Evolutionary conservation across 2,888 invertebrate genomes (phyloP), one percentile per base, ranked within the genome.

Genomic region (Conchocele bisecta): DNA sequence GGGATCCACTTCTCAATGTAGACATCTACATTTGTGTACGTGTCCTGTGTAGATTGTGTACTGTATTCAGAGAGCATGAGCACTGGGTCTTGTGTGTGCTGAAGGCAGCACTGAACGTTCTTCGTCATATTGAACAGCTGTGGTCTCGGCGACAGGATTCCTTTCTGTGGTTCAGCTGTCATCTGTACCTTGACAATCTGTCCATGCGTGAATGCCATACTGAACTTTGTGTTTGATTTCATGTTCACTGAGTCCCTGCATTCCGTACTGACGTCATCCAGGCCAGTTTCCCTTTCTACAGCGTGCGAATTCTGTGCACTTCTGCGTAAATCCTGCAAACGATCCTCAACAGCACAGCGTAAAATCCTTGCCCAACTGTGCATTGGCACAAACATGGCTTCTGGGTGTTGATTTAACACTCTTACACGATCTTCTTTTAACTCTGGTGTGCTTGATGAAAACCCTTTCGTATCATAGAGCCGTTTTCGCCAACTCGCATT

Each of bases 1-100:
- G 83, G 83, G 31, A 79, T 29, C 85, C 85, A 84, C 22, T 64
- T 70, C 11, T 66, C 63, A 1, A 79, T 24, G 54, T 83, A 83
- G 3, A 67, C 44, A 11, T 53, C 44, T 1, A 69, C 44, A 26
- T 35, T 48, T 0, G 46, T 22, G 44, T 80, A 81, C 11, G 20
- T 26, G 9, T 61, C 46, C 15, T 61, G 60, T n/a, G 82, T 72
- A 15, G 70, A 53, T 9, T 42, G 51, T 15, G 76, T 77, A n/a
- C 79, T 67, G 58, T 78, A 81, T n/a, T 60, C 60, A n/a, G 67
- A 56, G 9, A 85, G 59, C 24, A 67, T 51, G 42, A 64, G 60
- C 0, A 82, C 75, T 29, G 83, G 83, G 48, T 83, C 76, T n/a
- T 74, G 66, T 9, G 63, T 64, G 50, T 83, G 83, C 17, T 69